Conservation (phyloP, 2,888 invertebrate genomes). For the Ophion obscuratus region DNA sequence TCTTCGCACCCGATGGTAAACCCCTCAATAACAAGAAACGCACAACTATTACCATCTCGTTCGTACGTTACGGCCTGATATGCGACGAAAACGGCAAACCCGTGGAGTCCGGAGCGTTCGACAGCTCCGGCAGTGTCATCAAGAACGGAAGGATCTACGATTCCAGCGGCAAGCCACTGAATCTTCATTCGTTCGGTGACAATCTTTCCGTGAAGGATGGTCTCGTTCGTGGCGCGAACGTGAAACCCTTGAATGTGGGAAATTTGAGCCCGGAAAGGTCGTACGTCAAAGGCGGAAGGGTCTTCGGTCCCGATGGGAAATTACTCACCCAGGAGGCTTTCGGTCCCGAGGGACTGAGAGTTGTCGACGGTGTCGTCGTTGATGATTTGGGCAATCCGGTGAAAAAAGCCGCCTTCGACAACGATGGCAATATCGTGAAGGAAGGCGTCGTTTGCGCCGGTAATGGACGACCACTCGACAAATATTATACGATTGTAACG, state of each 20-base stretch:
- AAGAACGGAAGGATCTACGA: slow-evolving; percentile 80
- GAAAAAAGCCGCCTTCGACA: slow-evolving; percentile 77
- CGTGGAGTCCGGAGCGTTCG: slow-evolving; percentile 76
- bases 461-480: slow-evolving; percentile 79
- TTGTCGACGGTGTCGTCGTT: slow-evolving; percentile 78
- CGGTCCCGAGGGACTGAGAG: slow-evolving; percentile 79
- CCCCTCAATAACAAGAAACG: slow-evolving; percentile 76
- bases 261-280: slow-evolving; percentile 75
- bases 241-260: slow-evolving; percentile 77
- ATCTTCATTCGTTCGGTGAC: slow-evolving; percentile 73
- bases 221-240: slow-evolving; percentile 74
- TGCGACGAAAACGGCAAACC: slow-evolving; percentile 79
- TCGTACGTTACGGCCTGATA: slow-evolving; percentile 79
- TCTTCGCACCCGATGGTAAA: slow-evolving; percentile 76
- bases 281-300: slow-evolving; percentile 78
- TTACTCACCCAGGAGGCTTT: slow-evolving; percentile 80
- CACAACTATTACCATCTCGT: slow-evolving; percentile 74
- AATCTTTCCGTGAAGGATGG: slow-evolving; percentile 79
- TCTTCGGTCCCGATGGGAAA: slow-evolving; percentile 76
- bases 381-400: slow-evolving; percentile 78
- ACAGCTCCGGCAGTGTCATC: slow-evolving; percentile 77
- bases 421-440: slow-evolving; percentile 79
- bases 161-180: slow-evolving; percentile 74
- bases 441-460: slow-evolving; percentile 77
- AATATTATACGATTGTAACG: slow-evolving; percentile 77